Conservation (phyloP, 2,113 vertebrate genomes). For the Mesitornis unicolor region DNA sequence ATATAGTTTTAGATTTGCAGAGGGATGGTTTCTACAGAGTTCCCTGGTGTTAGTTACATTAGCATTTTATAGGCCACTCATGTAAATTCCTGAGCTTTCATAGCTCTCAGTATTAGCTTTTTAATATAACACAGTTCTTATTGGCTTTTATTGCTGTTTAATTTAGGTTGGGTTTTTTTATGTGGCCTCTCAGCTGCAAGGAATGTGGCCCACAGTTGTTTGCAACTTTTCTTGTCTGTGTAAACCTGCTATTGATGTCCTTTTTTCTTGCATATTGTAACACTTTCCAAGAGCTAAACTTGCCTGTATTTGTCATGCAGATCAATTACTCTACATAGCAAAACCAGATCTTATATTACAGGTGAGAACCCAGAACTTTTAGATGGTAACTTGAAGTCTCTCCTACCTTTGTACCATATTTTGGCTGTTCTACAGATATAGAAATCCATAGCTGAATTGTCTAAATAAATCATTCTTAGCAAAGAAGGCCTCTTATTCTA, state of each 20-base stretch:
- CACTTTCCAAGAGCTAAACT: not conserved
- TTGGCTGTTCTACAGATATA: not conserved
- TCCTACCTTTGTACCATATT: not conserved
- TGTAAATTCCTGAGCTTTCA: constrained; percentile 2
- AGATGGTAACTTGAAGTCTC: not conserved
- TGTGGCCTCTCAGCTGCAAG: not conserved
- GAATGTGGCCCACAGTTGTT: not conserved
- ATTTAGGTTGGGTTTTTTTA: not conserved
- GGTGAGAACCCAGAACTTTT: not conserved
- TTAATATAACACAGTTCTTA: not conserved
- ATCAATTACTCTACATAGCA: not conserved
- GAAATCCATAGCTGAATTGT: not conserved
- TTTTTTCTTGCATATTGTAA: not conserved
- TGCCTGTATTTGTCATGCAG: not conserved
- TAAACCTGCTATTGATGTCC: not conserved
- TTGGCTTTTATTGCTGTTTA: not conserved
- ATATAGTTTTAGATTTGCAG: not conserved
- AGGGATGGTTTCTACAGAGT: not conserved
- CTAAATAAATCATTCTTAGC: not conserved
- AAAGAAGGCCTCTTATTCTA: not conserved
- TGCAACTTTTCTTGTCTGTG: not conserved
- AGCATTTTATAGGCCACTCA: not conserved
- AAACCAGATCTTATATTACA: not conserved
- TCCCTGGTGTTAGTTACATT: not conserved
- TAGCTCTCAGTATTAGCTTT: not conserved